Evolutionary conservation across 2,113 vertebrate genomes (phyloP), one percentile per base, ranked within the genome.

Genomic region (Chroicocephalus ridibundus): DNA sequence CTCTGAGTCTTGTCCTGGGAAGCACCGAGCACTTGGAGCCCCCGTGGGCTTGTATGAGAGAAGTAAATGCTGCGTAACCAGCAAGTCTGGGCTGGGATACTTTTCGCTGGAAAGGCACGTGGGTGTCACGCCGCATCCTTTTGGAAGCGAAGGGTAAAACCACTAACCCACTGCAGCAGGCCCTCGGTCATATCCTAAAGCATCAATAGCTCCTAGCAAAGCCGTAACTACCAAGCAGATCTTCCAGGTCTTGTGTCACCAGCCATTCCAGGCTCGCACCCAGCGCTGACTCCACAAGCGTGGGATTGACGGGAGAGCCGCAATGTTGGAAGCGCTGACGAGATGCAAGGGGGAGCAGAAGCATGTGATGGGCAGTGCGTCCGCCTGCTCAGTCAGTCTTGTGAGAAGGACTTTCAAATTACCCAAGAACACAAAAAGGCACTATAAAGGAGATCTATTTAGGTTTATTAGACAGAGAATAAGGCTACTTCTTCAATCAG

Each of bases 31-130:
- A 15, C 17, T 24, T 54, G 38, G 52, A 54, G 31, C 8, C 26
- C 17, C 49, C 0, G 21, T 2, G 38, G 36, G 9, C 27, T 51
- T 26, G n/a, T 34, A 18, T 4, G 15, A 60, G 38, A 74, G 62
- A 18, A 31, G 46, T 21, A 54, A 64, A 52, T 0, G 1, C 40
- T 7, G 32, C 0, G 0, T 8, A 27, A 20, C 31, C 4, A 3
- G 15, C 54, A 42, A 19, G 27, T 1, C 26, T 1, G 32, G 51
- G 55, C 55, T n/a, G 40, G 49, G 60, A 19, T 55, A 7, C 27
- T 12, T 44, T 54, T 11, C 54, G 17, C 38, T 66, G 87, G 55
- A 11, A 49, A 78, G 42, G 61, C 27, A 25, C 0, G 18, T 12
- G 58, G 31, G 29, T 62, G 80, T 49, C 82, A 47, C 0, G 0